Percentiles rank a stretch among this genome's conserved stretches.
Evolutionary conservation across 2,888 invertebrate genomes (phyloP).

Genomic region (Lasioglossum malachurum): DNA sequence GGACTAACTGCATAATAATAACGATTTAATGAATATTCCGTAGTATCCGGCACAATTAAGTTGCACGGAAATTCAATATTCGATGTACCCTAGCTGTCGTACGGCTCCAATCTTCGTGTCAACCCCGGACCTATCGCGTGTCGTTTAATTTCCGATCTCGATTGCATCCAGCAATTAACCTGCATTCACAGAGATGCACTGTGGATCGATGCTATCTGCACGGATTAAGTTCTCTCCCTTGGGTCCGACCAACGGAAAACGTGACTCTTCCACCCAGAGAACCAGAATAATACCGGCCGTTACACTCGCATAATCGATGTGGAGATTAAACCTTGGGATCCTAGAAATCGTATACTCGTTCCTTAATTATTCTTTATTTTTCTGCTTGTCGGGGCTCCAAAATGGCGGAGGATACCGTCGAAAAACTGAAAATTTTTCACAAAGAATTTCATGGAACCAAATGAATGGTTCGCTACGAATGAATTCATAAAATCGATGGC

Average conservation of each 20-base stretch:
- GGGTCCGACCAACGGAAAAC: neutral
- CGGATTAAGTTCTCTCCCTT: constrained; percentile 1
- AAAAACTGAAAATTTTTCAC: neutral
- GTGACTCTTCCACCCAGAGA: neutral
- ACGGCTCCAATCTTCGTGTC: constrained; percentile 25
- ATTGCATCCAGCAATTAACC: constrained; percentile 23
- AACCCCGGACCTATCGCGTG: constrained; percentile 7
- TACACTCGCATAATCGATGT: neutral
- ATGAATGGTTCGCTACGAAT: neutral
- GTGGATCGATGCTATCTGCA: neutral
- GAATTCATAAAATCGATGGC: neutral
- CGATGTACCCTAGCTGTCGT: neutral
- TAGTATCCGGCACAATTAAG: constrained; percentile 16
- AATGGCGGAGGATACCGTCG: neutral
- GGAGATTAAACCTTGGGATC: neutral
- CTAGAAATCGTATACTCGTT: neutral
- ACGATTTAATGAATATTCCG: constrained; percentile 8
- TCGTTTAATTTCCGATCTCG: constrained; percentile 33
- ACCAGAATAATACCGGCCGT: neutral
- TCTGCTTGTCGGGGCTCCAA: neutral
- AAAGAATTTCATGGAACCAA: no score
- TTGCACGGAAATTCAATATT: constrained; percentile 18
- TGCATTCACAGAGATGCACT: neutral
- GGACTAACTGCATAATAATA: constrained; percentile 10
- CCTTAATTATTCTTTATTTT: neutral